Evolutionary conservation across 2,113 vertebrate genomes (phyloP), one percentile per base, ranked within the genome.

Genomic region (Ammodytes marinus): DNA sequence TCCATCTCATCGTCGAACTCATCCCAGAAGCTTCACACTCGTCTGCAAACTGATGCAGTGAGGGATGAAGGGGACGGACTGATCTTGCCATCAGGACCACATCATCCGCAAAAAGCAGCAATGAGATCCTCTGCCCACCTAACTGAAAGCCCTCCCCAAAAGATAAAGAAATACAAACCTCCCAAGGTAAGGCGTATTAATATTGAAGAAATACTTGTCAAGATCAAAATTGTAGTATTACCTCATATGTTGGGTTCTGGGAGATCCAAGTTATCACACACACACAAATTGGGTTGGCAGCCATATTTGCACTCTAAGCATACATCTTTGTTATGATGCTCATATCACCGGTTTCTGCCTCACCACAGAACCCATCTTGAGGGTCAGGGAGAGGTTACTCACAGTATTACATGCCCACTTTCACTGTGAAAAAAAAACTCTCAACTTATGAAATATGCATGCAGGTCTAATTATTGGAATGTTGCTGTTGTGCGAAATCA

Each of bases 391-490:
- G 58, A 84, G 82, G 76, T 69, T 53, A 79, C 39, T 52, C 4
- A 59, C 65, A 54, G n/a, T 19, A 46, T 64, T 27, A 46, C 40
- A 19, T 1, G 40, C 60, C 60, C 40, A 47, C 53, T 17, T 37
- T 47, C 60, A 27, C 52, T 8, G 45, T 3, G 2, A 47, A 66
- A 59, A 66, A 59, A 37, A 59, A 75, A 35, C 69, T 60, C 54
- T 70, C 47, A 54, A n/a, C 47, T 15, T 15, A 35, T 10, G 47
- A 69, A 73, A 54, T 8, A 54, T 59, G 47, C 45, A 14, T 27
- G 45, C 46, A 39, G 59, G 58, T 75, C 64, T 52, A 61, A 80
- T 67, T 67, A 80, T 67, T 71, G 83, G 83, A 43, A 50, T 77
- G 55, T 42, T 68, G 35, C 47, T 42, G 40, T n/a, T 14, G 53